Percentiles rank a stretch among this genome's conserved stretches.
phyloP scores from a whole-genome alignment of 2,888 invertebrate genomes.

The Drosophila nigritarsus region DNA sequence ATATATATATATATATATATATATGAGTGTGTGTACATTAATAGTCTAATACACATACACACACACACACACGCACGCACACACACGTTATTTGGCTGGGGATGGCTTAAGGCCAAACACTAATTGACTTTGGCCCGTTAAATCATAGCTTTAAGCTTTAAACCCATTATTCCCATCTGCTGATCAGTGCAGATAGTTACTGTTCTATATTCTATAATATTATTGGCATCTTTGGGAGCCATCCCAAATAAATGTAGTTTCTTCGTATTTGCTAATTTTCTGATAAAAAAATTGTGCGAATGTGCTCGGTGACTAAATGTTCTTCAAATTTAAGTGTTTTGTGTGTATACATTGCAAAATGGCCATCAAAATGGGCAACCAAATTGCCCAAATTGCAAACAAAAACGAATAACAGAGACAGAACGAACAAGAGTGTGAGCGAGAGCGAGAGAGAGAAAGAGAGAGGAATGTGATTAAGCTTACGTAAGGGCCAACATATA shows the following conservation, averaged over 20 bases:
- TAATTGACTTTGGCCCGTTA: conserved; percentile 1
- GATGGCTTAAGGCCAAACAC: background rate
- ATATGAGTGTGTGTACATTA: background rate
- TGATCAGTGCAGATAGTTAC: background rate
- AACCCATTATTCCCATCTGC: background rate
- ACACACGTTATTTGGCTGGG: background rate
- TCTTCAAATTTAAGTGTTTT: conserved; percentile 55
- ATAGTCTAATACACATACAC: background rate
- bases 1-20: conserved; percentile 3
- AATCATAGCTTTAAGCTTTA: background rate
- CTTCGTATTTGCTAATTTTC: background rate
- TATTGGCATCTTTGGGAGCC: background rate
- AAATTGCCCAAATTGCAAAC: conserved; percentile 55
- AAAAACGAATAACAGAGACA: conserved; percentile 16
- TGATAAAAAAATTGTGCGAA: background rate
- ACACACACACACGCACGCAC: background rate
- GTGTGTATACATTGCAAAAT: conserved; percentile 54
- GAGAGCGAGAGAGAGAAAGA: background rate
- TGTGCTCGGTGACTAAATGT: background rate
- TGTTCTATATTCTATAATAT: background rate
- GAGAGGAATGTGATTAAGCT: background rate
- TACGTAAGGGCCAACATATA: conserved; percentile 7
- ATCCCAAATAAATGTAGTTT: background rate
- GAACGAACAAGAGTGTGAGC: background rate
- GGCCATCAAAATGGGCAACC: conserved; percentile 53